Evolutionary conservation across 2,113 vertebrate species (phyloP), one percentile per base, ranked within the genome.

Genomic region (Syrmaticus mikado): DNA sequence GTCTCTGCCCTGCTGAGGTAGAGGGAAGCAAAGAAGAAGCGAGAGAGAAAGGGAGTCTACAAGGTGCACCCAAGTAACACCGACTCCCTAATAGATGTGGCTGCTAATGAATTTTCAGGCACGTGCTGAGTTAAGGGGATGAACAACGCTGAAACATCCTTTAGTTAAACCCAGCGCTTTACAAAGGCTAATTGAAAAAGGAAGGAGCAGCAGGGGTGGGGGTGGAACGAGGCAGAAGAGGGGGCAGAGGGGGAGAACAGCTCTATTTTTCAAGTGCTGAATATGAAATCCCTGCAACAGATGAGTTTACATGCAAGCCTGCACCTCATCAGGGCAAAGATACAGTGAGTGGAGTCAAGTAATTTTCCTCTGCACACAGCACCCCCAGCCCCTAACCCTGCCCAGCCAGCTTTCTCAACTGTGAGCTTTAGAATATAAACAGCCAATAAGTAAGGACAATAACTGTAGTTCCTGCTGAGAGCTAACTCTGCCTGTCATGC

Each of bases 371-470:
- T 45, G 66, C 67, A 57, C 75, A 50, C 24, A 86, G 48, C 4
- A 60, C 75, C 65, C 13, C 32, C 57, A 87, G 61, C 82, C 92
- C 91, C 83, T 94, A 74, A 61, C 64, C 50, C 90, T 90, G 90
- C 90, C 94, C 95, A 95, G 91, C 65, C 92, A 94, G 95, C 50
- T 90, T 71, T 75, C 81, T 95, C 93, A 92, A 90, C 22, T 58
- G 91, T 71, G 76, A 95, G 88, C 91, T 97, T 95, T 97, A 61
- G 93, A 77, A 83, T 95, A 94, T 95, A 97, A 97, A 97, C 94
- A 97, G 93, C 89, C 95, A 97, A 93, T 96, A 95, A 96, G 93
- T 92, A 97, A 97, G 96, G 90, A 97, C 95, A 97, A 96, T 97
- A 96, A 97, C 92, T 93, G 92, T 80, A 96, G 94, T 20, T 93